These are phyloP conservation scores for Eupleurogrammus muticus DNA, from an alignment of 2,797 vertebrate species.

Conservation along the genomic window DNA sequence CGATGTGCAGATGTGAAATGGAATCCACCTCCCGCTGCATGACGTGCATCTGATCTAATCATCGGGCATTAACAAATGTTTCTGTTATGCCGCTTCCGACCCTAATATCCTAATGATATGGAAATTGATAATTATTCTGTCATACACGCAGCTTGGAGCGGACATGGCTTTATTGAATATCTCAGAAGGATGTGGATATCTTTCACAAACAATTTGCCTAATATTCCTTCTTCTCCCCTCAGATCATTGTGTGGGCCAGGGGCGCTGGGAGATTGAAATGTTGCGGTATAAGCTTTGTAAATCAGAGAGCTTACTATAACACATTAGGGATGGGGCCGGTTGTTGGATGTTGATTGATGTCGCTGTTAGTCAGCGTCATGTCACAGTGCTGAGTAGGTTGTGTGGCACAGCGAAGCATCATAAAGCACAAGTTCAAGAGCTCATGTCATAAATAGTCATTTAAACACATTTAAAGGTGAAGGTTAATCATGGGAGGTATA, in stretches of 20 bases:
- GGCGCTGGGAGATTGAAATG: constrained; percentile 54
- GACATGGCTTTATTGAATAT: constrained; percentile 77
- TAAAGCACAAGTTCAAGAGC: too few relatives aligned
- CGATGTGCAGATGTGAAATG: constrained; percentile 67
- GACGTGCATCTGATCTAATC: constrained; percentile 72
- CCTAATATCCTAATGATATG: constrained; percentile 80
- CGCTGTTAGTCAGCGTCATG: constrained; percentile 16
- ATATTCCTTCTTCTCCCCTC: constrained; percentile 56
- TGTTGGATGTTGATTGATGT: constrained; percentile 39
- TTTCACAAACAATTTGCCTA: constrained; percentile 79
- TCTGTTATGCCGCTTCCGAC: constrained; percentile 73
- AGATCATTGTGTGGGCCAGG: constrained; percentile 46
- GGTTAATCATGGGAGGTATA: too few relatives aligned
- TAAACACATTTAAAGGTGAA: too few relatives aligned
- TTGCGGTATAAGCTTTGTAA: constrained; percentile 43
- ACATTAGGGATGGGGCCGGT: constrained; percentile 5
- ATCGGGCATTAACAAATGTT: constrained; percentile 77
- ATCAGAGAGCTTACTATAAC: constrained; percentile 33
- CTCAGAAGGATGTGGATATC: constrained; percentile 65
- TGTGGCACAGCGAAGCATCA: background rate
- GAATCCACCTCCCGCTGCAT: constrained; percentile 63
- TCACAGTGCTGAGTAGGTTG: constrained; percentile 14
- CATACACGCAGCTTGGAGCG: constrained; percentile 69
- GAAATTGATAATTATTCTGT: constrained; percentile 86
- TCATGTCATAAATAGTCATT: too few relatives aligned